Percentiles rank a stretch among this genome's conserved stretches.
phyloP scores from a whole-genome alignment of 2,113 vertebrate species.

The Larimichthys polyactis region DNA sequence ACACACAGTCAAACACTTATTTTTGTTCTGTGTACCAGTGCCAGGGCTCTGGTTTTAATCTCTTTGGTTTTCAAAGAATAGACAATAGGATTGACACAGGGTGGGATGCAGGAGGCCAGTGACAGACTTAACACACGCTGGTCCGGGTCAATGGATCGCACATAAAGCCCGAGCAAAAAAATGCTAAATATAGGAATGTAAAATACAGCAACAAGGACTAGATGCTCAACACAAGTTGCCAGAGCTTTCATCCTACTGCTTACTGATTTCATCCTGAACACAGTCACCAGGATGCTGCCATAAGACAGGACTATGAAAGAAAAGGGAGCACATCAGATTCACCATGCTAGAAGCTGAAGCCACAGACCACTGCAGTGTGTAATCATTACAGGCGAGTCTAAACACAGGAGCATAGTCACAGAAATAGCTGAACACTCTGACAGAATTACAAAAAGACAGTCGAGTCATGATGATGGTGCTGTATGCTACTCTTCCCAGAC shows the following conservation, averaged over 20 bases:
- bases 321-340: conserved; percentile 32
- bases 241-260: conserved; percentile 66
- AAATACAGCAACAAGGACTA: conserved; percentile 77
- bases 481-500: rapidly evolving
- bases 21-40: conserved; percentile 41
- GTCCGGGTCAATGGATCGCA: conserved; percentile 54
- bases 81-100: conserved; percentile 79
- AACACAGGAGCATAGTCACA: too few relatives aligned
- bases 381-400: too few relatives aligned
- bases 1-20: conserved; percentile 34
- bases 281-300: conserved; percentile 64
- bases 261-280: conserved; percentile 78
- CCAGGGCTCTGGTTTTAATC: conserved; percentile 61
- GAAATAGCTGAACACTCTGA: too few relatives aligned
- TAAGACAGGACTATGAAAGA: conserved; percentile 70
- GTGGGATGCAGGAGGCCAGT: conserved; percentile 74
- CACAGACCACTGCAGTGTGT: too few relatives aligned
- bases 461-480: conserved; percentile 49
- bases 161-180: conserved; percentile 67
- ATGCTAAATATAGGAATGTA: conserved; percentile 64
- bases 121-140: conserved; percentile 75
- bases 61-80: conserved; percentile 82
- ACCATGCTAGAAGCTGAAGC: too few relatives aligned
- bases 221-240: conserved; percentile 76
- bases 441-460: too few relatives aligned